phyloP scores from a whole-genome alignment of 1,140 invertebrate species.

The Drosophila sp. region DNA sequence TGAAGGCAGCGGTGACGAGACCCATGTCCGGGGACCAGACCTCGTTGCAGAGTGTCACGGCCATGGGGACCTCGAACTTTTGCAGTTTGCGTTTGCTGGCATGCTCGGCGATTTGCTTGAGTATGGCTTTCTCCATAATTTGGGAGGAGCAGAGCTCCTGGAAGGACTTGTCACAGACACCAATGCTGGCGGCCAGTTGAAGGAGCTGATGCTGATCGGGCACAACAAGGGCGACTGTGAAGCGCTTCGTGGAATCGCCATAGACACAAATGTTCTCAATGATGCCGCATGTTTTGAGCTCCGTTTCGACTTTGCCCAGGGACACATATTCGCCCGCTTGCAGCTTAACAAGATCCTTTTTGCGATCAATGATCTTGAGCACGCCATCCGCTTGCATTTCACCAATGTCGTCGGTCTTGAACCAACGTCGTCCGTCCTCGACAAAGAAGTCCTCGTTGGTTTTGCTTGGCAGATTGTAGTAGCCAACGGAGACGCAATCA shows the following conservation, averaged over 20 bases:
- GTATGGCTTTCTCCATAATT: constrained; percentile 90
- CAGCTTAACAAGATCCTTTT: constrained; percentile 99
- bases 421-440: constrained; percentile 93
- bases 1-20: constrained; percentile 98
- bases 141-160: constrained; percentile 91
- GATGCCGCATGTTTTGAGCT: constrained; percentile 95
- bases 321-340: constrained; percentile 99
- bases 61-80: constrained; percentile 96
- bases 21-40: constrained; percentile 98
- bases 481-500: constrained; percentile 95
- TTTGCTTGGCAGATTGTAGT: constrained; percentile 96
- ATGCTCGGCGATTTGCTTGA: constrained; percentile 91
- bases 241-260: constrained; percentile 93
- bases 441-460: constrained; percentile 96
- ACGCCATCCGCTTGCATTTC: constrained; percentile 96
- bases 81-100: constrained; percentile 93
- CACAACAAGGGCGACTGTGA: constrained; percentile 95
- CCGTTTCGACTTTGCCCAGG: constrained; percentile 95
- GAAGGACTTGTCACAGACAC: constrained; percentile 87
- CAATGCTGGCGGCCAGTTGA: constrained; percentile 87
- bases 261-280: constrained; percentile 98
- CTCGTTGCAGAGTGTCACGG: constrained; percentile 94
- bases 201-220: constrained; percentile 88
- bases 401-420: constrained; percentile 98
- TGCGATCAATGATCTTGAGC: constrained; percentile 98